Base-by-base conservation (phyloP, 2,113 vertebrate species). In the Phyllostomus hastatus region DNA sequence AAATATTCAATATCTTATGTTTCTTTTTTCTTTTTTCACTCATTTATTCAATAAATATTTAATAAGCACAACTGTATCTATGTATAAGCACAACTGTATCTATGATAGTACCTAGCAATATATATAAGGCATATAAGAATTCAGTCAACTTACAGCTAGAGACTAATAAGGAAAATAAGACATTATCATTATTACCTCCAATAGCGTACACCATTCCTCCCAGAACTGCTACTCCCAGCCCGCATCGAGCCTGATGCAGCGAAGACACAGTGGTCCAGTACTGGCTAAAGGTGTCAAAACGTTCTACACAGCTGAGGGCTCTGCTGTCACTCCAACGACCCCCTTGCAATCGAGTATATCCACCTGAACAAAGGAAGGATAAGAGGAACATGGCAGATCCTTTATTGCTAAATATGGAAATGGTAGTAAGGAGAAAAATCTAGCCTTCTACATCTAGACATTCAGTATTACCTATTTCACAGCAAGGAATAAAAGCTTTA, bases 241-340 rank as follows among this genome's bases (percentile, higher is more conserved):
- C 99, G 0, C 99, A 99, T 79, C 99, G 99, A 57, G 99, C 99
- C 98, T 99, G 99, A 97, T 99, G 99, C 93, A 99, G 99, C 9
- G 99, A 99, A 8, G 99, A 99, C 72, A 99, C 99, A 0, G 99
- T 99, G 96, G 99, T 99, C 99, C 99, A 99, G 98, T 99, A 99
- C 97, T 99, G 99, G 97, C 99, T 99, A 98, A 99, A 99, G 24
- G 99, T 99, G 97, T 99, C 99, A 66, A 99, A 99, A 82, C 99
- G 98, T 97, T 99, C 99, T 89, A 99, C 99, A 10, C 99, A 99
- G 96, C 99, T 99, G 90, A 99, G 98, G 31, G 99, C 99, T 97
- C 99, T 98, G 97, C 99, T 99, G 97, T 99, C 99, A 88, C 99
- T 99, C 99, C 99, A 99, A 57, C 99, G 99, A 9, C 99, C 99